Evolutionary conservation across 2,888 invertebrate species (phyloP).

Genomic region (Philonicus albiceps): DNA sequence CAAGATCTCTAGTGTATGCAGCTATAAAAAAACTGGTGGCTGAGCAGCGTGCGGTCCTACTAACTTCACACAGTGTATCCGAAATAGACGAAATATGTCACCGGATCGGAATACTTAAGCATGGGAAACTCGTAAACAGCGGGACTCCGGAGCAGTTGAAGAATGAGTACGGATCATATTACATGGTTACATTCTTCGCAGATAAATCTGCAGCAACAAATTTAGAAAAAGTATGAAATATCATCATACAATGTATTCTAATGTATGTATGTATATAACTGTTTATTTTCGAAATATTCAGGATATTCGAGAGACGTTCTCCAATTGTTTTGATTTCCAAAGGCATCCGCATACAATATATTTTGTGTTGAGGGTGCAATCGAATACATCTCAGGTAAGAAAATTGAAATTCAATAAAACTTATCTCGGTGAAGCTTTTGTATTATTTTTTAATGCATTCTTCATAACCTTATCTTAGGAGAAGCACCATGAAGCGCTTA

Average conservation of each 20-base stretch:
- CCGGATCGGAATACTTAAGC: constrained; percentile 60
- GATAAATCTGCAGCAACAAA: constrained; percentile 54
- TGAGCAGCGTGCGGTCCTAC: constrained; percentile 59
- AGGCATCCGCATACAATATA: constrained; percentile 58
- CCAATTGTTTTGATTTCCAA: constrained; percentile 56
- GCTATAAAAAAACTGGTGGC: constrained; percentile 58
- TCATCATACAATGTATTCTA: neutral
- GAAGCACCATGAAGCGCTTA: neutral
- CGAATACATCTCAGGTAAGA: constrained; percentile 47
- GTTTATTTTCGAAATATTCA: constrained; percentile 38
- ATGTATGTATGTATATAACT: neutral
- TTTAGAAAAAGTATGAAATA: constrained; percentile 53
- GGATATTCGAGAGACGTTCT: constrained; percentile 55
- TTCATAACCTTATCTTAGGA: neutral
- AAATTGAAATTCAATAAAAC: neutral
- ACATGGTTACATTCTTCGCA: constrained; percentile 59
- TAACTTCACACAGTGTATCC: constrained; percentile 63
- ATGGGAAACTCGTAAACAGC: constrained; percentile 60
- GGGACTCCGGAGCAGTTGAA: constrained; percentile 58
- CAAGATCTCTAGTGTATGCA: constrained; percentile 60
- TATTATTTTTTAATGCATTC: neutral
- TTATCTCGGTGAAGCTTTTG: neutral
- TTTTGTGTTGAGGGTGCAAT: constrained; percentile 56
- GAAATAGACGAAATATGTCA: constrained; percentile 62
- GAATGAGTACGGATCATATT: constrained; percentile 59